Conservation (phyloP, 1,140 invertebrate species). For the Orius laevigatus region DNA sequence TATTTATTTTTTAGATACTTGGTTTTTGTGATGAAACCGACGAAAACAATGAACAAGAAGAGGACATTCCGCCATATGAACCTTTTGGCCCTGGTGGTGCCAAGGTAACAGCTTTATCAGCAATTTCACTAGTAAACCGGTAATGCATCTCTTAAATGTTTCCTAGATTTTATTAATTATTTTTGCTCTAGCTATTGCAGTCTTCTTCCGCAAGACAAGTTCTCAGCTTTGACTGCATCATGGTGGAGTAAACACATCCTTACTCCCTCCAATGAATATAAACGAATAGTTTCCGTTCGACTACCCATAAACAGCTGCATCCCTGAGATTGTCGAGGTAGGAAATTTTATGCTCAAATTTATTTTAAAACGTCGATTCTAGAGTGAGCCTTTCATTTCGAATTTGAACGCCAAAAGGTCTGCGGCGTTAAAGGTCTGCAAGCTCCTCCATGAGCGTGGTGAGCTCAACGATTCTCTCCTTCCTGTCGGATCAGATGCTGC, state of each 20-base stretch:
- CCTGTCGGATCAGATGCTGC: conserved; percentile 35
- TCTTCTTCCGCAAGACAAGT: conserved; percentile 63
- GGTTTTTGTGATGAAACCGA: not conserved
- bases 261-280: not conserved
- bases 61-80: conserved; percentile 33
- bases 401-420: conserved; percentile 52
- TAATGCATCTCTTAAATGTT: conserved; percentile 28
- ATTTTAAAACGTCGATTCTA: conserved; percentile 5
- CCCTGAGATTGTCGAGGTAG: conserved; percentile 17
- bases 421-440: conserved; percentile 63
- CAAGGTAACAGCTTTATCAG: conserved; percentile 40
- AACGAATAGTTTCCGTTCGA: conserved; percentile 9
- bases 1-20: not conserved
- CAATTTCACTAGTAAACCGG: conserved; percentile 56
- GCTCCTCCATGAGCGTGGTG: conserved; percentile 48
- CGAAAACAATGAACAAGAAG: not conserved
- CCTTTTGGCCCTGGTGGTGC: conserved; percentile 25
- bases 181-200: conserved; percentile 47
- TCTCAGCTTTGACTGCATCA: conserved; percentile 41
- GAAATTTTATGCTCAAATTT: conserved; percentile 8
- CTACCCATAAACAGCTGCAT: conserved; percentile 17
- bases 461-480: conserved; percentile 58
- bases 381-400: not conserved
- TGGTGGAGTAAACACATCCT: conserved; percentile 16
- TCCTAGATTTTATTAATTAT: not conserved